Percentiles rank a stretch among this genome's conserved stretches.
Evolutionary conservation across 2,797 vertebrate species (phyloP).

Genomic region (Propithecus perrieri): DNA sequence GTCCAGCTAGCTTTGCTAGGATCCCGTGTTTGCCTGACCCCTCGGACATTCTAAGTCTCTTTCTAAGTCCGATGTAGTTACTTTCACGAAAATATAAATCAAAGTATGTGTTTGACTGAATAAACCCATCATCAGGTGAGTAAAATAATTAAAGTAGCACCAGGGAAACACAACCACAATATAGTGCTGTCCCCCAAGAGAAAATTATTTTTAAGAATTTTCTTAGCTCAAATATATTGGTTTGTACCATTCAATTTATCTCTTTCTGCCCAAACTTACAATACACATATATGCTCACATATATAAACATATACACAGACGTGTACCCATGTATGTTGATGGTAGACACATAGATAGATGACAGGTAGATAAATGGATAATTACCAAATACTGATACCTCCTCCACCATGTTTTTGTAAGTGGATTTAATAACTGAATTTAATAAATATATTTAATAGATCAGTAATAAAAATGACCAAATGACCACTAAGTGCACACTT

Average conservation of each 20-base stretch:
- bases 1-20: not conserved
- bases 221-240: not conserved
- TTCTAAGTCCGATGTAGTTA: not conserved
- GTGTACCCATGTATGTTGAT: not conserved
- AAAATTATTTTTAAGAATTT: not conserved
- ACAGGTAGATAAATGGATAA: not conserved
- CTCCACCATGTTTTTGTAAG: not conserved
- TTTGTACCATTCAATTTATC: not conserved
- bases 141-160: not conserved
- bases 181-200: not conserved
- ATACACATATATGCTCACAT: not conserved
- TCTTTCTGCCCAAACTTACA: not conserved
- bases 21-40: not conserved
- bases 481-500: not conserved
- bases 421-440: constrained; percentile 1
- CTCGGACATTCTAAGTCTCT: not conserved
- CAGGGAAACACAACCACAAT: not conserved
- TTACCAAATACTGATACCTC: not conserved
- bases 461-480: not conserved
- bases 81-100: not conserved
- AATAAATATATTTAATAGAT: not conserved
- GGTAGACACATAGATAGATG: not conserved
- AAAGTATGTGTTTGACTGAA: not conserved
- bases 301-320: not conserved
- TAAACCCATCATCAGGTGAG: not conserved